A percentile compares a stretch with the other conserved stretches of the same genome.
Conservation (phyloP, 2,888 invertebrate genomes). For the Electrophaes corylata region DNA sequence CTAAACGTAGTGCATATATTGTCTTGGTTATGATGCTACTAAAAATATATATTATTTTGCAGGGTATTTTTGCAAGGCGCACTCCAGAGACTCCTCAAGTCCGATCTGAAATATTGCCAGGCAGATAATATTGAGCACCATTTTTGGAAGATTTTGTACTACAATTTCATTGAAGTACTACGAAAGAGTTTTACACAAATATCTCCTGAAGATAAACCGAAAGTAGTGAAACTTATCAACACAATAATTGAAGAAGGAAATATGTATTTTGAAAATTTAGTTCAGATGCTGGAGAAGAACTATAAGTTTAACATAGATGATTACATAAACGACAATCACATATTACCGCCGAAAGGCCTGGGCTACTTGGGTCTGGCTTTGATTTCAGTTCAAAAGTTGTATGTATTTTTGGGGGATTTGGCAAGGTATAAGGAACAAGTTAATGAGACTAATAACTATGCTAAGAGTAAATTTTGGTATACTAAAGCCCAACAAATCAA, state of each 20-base stretch:
- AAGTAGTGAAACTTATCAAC: slow-evolving; percentile 86
- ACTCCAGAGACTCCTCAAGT: slow-evolving; percentile 87
- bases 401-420: slow-evolving; percentile 96
- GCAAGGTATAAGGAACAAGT: slow-evolving; percentile 95
- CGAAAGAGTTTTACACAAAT: slow-evolving; percentile 87
- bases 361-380: slow-evolving; percentile 90
- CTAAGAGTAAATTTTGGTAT: slow-evolving; percentile 91
- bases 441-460: slow-evolving; percentile 91
- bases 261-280: slow-evolving; percentile 89
- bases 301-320: slow-evolving; percentile 89
- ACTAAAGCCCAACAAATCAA: slow-evolving; percentile 96
- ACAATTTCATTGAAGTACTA: slow-evolving; percentile 93
- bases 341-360: slow-evolving; percentile 85
- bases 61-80: slow-evolving; percentile 87
- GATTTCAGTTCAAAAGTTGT: slow-evolving; percentile 93
- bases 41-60: slow-evolving; percentile 39
- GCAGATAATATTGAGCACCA: slow-evolving; percentile 94
- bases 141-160: slow-evolving; percentile 96
- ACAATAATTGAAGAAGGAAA: slow-evolving; percentile 92
- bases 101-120: slow-evolving; percentile 94
- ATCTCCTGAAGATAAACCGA: slow-evolving; percentile 85
- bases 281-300: slow-evolving; percentile 88
- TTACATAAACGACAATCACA: slow-evolving; percentile 84
- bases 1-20: no score
- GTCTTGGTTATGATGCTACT: neutral